phyloP scores from a whole-genome alignment of 2,113 vertebrate genomes.

The Porphyrio hochstetteri region DNA sequence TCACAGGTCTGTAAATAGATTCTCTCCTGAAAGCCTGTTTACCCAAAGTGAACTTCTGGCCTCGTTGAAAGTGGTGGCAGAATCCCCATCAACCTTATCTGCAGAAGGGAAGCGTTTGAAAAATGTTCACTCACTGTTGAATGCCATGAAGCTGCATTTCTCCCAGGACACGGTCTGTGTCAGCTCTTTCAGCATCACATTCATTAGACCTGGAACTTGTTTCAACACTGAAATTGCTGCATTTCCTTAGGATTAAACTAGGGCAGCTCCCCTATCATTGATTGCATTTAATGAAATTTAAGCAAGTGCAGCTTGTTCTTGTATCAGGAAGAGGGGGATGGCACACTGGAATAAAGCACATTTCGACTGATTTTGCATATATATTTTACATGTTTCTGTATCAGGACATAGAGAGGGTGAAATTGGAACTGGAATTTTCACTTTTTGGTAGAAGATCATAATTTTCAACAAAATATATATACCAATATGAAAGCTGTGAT shows the following conservation, averaged over 20 bases:
- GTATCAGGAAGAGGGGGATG: background rate
- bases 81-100: background rate
- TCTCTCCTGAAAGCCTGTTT: background rate
- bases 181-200: background rate
- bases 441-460: background rate
- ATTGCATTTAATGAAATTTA: background rate
- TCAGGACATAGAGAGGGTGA: background rate
- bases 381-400: background rate
- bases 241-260: background rate
- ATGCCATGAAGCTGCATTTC: accelerated
- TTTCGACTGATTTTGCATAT: background rate
- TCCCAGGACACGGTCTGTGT: background rate
- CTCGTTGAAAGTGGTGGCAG: background rate
- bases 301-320: background rate
- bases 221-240: background rate
- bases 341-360: background rate
- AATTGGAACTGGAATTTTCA: background rate
- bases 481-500: background rate
- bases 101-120: background rate
- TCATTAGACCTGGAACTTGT: background rate
- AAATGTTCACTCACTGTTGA: background rate
- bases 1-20: background rate
- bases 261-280: background rate
- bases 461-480: background rate
- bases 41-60: background rate